Evolutionary conservation across 1,140 invertebrate genomes (phyloP).

Genomic region (Ceratina calcarata): DNA sequence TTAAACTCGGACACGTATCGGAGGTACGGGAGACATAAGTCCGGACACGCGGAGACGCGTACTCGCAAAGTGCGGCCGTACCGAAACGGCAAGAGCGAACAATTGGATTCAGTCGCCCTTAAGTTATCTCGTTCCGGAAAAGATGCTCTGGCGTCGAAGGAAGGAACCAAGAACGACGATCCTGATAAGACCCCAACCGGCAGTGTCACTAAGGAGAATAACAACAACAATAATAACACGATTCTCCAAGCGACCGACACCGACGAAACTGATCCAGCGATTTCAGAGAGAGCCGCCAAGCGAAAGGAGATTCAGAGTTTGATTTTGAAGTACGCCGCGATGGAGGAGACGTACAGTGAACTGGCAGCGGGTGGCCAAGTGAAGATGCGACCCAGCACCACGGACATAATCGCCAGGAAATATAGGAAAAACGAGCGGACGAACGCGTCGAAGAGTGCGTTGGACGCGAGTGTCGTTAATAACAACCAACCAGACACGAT

Average conservation of each 20-base stretch:
- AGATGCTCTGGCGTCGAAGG: background rate
- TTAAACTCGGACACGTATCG: slow-evolving; percentile 57
- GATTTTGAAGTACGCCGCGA: slow-evolving; percentile 88
- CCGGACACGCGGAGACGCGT: slow-evolving; percentile 70
- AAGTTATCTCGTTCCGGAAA: slow-evolving; percentile 70
- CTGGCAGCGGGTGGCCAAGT: slow-evolving; percentile 34
- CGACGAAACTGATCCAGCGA: slow-evolving; percentile 75
- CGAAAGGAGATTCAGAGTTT: slow-evolving; percentile 90
- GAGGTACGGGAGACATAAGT: slow-evolving; percentile 73
- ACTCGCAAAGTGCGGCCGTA: slow-evolving; percentile 64
- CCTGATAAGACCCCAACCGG: slow-evolving; percentile 67
- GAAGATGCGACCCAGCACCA: slow-evolving; percentile 70
- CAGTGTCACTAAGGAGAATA: background rate
- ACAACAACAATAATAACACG: background rate
- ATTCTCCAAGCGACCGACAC: background rate
- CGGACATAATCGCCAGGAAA: slow-evolving; percentile 79
- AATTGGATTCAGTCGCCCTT: slow-evolving; percentile 65
- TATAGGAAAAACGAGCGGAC: slow-evolving; percentile 69
- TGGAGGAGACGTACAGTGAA: slow-evolving; percentile 82
- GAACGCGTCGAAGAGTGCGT: slow-evolving; percentile 70
- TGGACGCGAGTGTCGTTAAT: slow-evolving; percentile 60
- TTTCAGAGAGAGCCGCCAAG: slow-evolving; percentile 86
- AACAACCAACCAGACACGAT: slow-evolving; percentile 50
- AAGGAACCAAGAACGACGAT: slow-evolving; percentile 3
- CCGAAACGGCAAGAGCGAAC: slow-evolving; percentile 74